Conservation (phyloP, 92 coral and sea anemone genomes). For the Montipora capitata region DNA sequence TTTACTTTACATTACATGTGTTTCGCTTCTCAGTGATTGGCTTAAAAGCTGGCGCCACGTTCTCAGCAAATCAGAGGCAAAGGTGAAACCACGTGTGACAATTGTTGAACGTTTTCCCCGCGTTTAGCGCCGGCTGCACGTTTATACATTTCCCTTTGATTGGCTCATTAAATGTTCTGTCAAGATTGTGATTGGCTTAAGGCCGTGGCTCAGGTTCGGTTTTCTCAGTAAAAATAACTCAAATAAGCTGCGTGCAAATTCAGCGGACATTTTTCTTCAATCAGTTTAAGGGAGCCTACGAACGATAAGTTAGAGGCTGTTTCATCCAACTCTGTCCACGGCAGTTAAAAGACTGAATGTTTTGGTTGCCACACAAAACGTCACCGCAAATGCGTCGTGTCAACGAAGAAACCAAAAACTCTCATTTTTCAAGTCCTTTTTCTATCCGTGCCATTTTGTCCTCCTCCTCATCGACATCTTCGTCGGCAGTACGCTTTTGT, state of each 20-base stretch:
- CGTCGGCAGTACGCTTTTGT: not conserved
- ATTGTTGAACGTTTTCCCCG: too few relatives aligned
- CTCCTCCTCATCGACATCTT: constrained; percentile 25
- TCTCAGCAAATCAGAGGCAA: too few relatives aligned
- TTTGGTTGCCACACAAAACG: not conserved
- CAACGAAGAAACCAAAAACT: not conserved
- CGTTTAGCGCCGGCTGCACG: too few relatives aligned
- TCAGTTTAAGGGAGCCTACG: too few relatives aligned
- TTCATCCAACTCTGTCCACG: not conserved
- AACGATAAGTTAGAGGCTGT: not conserved
- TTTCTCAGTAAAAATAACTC: too few relatives aligned
- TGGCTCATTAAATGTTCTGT: too few relatives aligned
- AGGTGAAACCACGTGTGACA: too few relatives aligned
- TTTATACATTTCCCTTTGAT: too few relatives aligned
- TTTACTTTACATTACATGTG: too few relatives aligned
- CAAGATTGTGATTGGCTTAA: too few relatives aligned
- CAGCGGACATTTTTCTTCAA: not conserved
- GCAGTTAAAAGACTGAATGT: not conserved
- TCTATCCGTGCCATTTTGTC: constrained; percentile 52
- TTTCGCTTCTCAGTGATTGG: not conserved
- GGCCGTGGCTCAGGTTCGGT: too few relatives aligned
- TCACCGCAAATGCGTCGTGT: not conserved
- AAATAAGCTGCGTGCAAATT: not conserved
- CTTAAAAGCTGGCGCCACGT: too few relatives aligned
- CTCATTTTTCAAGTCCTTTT: constrained; percentile 48